These are phyloP conservation scores for Aromia moschata DNA, from an alignment of 2,888 invertebrate genomes.

Conservation along the genomic window DNA sequence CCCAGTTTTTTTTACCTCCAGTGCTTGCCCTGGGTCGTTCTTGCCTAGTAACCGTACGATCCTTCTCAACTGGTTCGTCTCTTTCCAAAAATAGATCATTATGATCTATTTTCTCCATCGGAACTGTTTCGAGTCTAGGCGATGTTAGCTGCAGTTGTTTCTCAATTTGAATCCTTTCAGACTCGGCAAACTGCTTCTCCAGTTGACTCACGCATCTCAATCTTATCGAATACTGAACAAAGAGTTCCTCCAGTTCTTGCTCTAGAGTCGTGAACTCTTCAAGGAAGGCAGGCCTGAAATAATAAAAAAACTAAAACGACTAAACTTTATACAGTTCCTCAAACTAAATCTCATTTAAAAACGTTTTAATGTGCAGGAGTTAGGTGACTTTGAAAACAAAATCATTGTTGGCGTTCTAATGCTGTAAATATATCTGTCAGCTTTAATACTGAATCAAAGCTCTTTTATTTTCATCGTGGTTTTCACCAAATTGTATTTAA, in stretches of 20 bases:
- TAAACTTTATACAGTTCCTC: too few relatives aligned
- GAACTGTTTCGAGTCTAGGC: conserved; percentile 68
- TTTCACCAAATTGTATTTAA: too few relatives aligned
- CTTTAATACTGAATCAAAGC: too few relatives aligned
- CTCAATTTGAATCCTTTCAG: conserved; percentile 81
- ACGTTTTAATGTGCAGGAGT: too few relatives aligned
- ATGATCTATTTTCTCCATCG: conserved; percentile 52
- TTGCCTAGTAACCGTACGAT: conserved; percentile 53
- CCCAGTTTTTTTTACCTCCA: conserved; percentile 63
- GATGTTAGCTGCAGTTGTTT: conserved; percentile 72
- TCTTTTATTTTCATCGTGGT: too few relatives aligned
- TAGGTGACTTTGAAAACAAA: too few relatives aligned
- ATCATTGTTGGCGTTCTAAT: too few relatives aligned
- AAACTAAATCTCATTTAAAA: too few relatives aligned
- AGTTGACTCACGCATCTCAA: conserved; percentile 89
- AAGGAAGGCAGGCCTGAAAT: conserved; percentile 88
- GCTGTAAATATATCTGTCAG: too few relatives aligned
- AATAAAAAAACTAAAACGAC: too few relatives aligned
- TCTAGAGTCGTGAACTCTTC: conserved; percentile 94
- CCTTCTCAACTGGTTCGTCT: conserved; percentile 44
- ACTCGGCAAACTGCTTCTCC: conserved; percentile 85
- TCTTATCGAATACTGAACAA: conserved; percentile 87
- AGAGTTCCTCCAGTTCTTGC: conserved; percentile 81
- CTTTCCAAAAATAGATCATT: conserved; percentile 49
- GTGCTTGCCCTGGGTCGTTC: conserved; percentile 69